Evolutionary conservation across 2,888 invertebrate species (phyloP), one percentile per base, ranked within the genome.

Genomic region (Polydrusus pterygomalis): DNA sequence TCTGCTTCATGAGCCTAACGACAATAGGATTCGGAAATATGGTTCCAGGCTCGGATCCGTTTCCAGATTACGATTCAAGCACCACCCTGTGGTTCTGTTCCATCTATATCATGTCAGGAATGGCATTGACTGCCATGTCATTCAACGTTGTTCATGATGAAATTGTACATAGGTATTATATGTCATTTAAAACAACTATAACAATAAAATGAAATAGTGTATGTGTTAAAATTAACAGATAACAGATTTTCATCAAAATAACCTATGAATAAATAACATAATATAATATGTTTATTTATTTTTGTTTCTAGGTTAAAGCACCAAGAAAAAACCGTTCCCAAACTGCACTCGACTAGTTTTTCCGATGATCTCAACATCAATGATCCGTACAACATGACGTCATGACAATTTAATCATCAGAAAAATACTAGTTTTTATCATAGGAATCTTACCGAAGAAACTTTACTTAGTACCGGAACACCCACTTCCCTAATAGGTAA

Each of bases 1-100:
- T 97, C 88, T 97, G 97, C 88, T 98, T 98, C 88, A 97, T 97
- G 93, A 95, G 96, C 81, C 90, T 97, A 84, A 96, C 95, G 83
- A 97, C 97, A 15, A 96, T 96, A 84, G 97, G 97, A 0, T 96
- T 96, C 81, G 96, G 96, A 77, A 95, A 95, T 85, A 92, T 96
- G 88, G 91, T 95, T 80, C 95, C 96, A 65, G 95, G 95, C 38
- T 87, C 90, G 87, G 86, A 91, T 87, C 86, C 91, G 83, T 86
- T 89, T 87, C 81, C 89, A 87, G 85, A 90, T 86, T 84, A 91
- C 87, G 91, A 92, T 49, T 91, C 92, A 81, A 91, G 92, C 80
- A 91, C 92, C 34, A 95, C 95, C 40, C 90, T 96, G 78, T 96
- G 96, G 96, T 96, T 96, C 87, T 96, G 95, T 88, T 96, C 96